These are phyloP conservation scores for Castor canadensis DNA, from an alignment of 2,113 vertebrate genomes.

Conservation along the genomic window DNA sequence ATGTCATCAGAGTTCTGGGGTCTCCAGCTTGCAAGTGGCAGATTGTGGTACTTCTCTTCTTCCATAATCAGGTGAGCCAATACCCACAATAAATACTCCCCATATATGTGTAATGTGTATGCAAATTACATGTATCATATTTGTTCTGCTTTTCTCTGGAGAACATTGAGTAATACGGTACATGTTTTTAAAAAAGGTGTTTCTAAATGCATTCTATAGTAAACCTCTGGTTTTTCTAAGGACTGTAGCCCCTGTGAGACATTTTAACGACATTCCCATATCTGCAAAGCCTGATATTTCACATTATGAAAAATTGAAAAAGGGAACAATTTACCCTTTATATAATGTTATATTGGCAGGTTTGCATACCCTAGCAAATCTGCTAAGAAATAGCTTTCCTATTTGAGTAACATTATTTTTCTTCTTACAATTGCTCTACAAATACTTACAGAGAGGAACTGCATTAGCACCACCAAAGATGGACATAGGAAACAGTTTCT, in stretches of 20 bases:
- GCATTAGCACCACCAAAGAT: neutral
- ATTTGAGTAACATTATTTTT: neutral
- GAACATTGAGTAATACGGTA: neutral
- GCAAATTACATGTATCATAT: neutral
- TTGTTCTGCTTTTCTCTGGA: neutral
- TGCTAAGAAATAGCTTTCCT: neutral
- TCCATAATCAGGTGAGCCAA: neutral
- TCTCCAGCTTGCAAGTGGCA: neutral
- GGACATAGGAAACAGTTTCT: neutral
- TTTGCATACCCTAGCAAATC: neutral
- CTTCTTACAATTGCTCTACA: neutral
- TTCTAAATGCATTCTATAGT: neutral
- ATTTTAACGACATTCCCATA: neutral
- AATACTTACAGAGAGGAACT: slow-evolving; percentile 6
- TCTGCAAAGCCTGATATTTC: neutral
- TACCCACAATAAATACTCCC: neutral
- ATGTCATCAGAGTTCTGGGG: too few species aligned
- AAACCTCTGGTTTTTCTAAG: neutral
- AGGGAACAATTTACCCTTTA: neutral
- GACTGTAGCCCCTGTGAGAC: neutral
- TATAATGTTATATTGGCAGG: too few species aligned
- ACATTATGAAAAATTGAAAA: neutral
- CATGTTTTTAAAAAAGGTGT: neutral
- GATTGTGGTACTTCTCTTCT: neutral
- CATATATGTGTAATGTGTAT: neutral